phyloP scores from a whole-genome alignment of 2,888 invertebrate genomes.

The Drosophila mulleri region DNA sequence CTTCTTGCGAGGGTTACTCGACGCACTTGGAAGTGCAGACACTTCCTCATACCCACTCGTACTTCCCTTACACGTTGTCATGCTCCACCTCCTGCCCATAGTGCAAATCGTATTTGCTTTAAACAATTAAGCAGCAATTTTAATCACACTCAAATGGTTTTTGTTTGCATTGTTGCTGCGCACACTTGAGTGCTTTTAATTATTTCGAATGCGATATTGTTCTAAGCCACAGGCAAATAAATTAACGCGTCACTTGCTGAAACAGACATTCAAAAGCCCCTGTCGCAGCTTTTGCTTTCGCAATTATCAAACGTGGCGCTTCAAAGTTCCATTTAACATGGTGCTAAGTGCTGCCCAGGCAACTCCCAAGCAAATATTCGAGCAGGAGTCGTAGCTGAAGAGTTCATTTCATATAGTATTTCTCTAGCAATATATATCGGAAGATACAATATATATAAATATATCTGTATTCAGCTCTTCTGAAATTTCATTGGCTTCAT shows the following conservation, averaged over 20 bases:
- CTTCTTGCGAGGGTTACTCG: constrained; percentile 7
- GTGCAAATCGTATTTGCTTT: constrained; percentile 38
- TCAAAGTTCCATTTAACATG: constrained; percentile 38
- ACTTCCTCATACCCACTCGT: background rate
- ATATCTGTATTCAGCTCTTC: background rate
- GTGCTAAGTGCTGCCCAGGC: constrained; percentile 35
- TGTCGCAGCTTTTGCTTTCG: constrained; percentile 1
- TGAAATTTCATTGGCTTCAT: background rate
- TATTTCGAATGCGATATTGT: constrained; percentile 65
- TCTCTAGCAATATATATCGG: background rate
- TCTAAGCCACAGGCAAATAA: constrained; percentile 68
- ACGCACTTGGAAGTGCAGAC: background rate
- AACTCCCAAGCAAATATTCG: constrained; percentile 1
- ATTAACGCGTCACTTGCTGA: constrained; percentile 69
- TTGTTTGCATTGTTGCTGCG: constrained; percentile 48
- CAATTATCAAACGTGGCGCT: constrained; percentile 45
- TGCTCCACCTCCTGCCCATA: constrained; percentile 33
- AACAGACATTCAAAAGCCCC: constrained; percentile 18
- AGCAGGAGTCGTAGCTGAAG: background rate
- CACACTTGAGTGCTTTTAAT: constrained; percentile 70
- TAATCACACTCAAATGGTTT: constrained; percentile 51
- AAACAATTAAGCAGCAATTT: constrained; percentile 60
- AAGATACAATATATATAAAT: too few species aligned
- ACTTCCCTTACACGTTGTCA: constrained; percentile 20
- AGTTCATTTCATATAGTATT: background rate